Conservation (phyloP, 2,888 invertebrate genomes). For the Drosophila mayaguana region DNA sequence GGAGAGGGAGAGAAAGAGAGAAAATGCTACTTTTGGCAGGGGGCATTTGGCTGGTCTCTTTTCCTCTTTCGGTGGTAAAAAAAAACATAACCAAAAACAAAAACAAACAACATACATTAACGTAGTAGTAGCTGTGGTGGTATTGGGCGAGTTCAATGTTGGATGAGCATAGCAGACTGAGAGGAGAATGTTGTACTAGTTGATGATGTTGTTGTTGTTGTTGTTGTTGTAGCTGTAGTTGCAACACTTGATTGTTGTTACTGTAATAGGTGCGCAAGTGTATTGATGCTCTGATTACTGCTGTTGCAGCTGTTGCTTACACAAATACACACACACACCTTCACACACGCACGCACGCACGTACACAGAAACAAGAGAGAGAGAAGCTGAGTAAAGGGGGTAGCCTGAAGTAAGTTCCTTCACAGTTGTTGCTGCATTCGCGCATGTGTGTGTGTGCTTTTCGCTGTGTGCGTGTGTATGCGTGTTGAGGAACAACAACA, state of each 20-base stretch:
- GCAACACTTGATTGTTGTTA: constrained; percentile 12
- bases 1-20: background rate
- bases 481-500: constrained; percentile 40
- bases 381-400: background rate
- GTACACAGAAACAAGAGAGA: background rate
- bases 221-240: constrained; percentile 15
- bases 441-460: constrained; percentile 1
- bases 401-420: background rate
- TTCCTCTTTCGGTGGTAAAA: constrained; percentile 7
- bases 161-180: constrained; percentile 66
- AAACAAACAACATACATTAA: constrained; percentile 25
- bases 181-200: constrained; percentile 52
- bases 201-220: constrained; percentile 32
- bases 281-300: constrained; percentile 19
- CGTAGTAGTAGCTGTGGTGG: constrained; percentile 13
- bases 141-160: constrained; percentile 34
- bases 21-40: constrained; percentile 3
- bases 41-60: constrained; percentile 4
- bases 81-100: constrained; percentile 12
- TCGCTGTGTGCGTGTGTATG: constrained; percentile 1
- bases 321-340: constrained; percentile 1
- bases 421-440: constrained; percentile 17
- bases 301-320: background rate
- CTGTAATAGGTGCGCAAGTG: constrained; percentile 17
- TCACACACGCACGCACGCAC: constrained; percentile 9